phyloP scores from a whole-genome alignment of 2,113 vertebrate genomes.

The Phalacrocorax carbo region DNA sequence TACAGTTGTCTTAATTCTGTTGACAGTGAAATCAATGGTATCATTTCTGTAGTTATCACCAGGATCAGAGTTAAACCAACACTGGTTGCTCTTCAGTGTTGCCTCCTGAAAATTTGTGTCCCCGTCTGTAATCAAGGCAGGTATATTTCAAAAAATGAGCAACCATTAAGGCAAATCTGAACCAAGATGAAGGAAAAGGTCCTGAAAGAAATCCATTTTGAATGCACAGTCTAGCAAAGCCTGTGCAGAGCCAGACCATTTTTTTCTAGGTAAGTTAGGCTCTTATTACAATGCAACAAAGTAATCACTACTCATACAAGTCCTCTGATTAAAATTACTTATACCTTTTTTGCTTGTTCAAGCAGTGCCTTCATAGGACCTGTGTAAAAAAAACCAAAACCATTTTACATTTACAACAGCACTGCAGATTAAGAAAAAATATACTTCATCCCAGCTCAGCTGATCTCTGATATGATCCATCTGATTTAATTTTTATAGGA shows the following conservation, averaged over 20 bases:
- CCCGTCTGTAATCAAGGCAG: background rate
- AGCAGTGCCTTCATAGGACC: background rate
- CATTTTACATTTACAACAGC: background rate
- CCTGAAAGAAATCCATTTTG: background rate
- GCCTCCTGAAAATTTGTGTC: background rate
- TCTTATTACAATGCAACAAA: background rate
- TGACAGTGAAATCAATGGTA: background rate
- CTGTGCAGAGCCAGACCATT: background rate
- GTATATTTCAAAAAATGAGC: background rate
- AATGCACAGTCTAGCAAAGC: background rate
- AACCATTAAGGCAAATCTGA: background rate
- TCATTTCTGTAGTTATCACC: background rate
- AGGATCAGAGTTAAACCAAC: conserved; percentile 8
- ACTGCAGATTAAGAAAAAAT: background rate
- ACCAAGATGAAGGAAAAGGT: background rate
- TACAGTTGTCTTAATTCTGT: background rate
- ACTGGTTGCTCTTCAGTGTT: background rate
- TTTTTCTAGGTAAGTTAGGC: background rate
- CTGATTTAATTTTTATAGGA: background rate
- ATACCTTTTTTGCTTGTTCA: background rate
- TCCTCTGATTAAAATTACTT: background rate
- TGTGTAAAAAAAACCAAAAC: background rate
- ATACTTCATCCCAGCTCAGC: background rate
- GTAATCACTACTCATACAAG: background rate
- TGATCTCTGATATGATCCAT: background rate